Evolutionary conservation across 2,888 invertebrate species (phyloP).

Genomic region (Drosophila subquinaria): DNA sequence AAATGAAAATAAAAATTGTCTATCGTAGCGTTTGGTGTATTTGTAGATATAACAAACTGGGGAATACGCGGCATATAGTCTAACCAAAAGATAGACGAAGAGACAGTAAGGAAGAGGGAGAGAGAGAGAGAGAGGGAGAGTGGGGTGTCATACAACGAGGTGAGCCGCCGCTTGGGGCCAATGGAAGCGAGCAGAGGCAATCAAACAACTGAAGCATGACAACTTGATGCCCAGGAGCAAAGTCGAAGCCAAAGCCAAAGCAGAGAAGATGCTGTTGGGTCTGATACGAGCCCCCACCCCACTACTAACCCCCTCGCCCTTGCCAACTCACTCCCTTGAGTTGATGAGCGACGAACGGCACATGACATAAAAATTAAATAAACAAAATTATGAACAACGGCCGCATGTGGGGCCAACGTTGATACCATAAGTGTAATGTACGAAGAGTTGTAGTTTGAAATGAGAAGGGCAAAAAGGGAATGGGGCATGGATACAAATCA

Average conservation of each 20-base stretch:
- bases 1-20: slow-evolving; percentile 78
- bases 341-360: slow-evolving; percentile 67
- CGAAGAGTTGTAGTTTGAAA: slow-evolving; percentile 43
- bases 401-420: slow-evolving; percentile 54
- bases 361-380: slow-evolving; percentile 80
- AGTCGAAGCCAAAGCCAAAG: slow-evolving; percentile 36
- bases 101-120: too few relatives aligned
- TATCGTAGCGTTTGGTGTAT: slow-evolving; percentile 39
- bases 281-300: neutral
- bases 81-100: slow-evolving; percentile 15
- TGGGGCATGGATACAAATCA: slow-evolving; percentile 53
- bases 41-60: slow-evolving; percentile 60
- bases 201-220: slow-evolving; percentile 80
- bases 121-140: neutral
- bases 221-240: slow-evolving; percentile 78
- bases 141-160: slow-evolving; percentile 35
- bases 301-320: neutral
- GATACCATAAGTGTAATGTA: slow-evolving; percentile 44
- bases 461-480: neutral
- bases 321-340: slow-evolving; percentile 9
- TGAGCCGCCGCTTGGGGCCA: slow-evolving; percentile 68
- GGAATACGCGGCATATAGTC: slow-evolving; percentile 64
- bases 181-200: slow-evolving; percentile 76
- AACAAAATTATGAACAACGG: slow-evolving; percentile 76
- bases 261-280: slow-evolving; percentile 42